These are phyloP conservation scores for Calameuta pallipes DNA, from an alignment of 2,888 invertebrate species.

Conservation along the genomic window DNA sequence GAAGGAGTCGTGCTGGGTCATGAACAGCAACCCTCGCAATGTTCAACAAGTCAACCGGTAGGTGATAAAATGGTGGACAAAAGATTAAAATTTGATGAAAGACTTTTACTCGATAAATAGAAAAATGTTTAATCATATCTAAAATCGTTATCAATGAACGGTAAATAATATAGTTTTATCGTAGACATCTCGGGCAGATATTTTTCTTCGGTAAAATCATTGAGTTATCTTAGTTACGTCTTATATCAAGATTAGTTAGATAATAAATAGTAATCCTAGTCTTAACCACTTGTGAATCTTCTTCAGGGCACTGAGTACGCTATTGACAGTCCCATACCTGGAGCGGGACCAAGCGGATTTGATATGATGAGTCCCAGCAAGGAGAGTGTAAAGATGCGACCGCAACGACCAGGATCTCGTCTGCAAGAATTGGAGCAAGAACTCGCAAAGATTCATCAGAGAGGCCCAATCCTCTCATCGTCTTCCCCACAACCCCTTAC, in stretches of 20 bases:
- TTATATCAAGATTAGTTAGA: neutral
- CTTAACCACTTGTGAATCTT: neutral
- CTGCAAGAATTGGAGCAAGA: slow-evolving; percentile 63
- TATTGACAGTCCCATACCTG: slow-evolving; percentile 54
- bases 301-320: neutral
- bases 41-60: slow-evolving; percentile 45
- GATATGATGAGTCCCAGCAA: slow-evolving; percentile 60
- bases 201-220: neutral
- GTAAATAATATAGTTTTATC: neutral
- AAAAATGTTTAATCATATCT: neutral
- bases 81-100: neutral
- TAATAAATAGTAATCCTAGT: neutral
- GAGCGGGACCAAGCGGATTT: slow-evolving; percentile 38
- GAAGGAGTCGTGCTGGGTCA: slow-evolving; percentile 34
- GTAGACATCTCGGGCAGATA: neutral
- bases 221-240: neutral
- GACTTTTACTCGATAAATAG: neutral
- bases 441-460: slow-evolving; percentile 66
- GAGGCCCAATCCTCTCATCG: slow-evolving; percentile 44
- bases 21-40: slow-evolving; percentile 26
- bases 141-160: neutral
- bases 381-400: slow-evolving; percentile 52
- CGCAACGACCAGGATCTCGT: slow-evolving; percentile 57
- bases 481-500: slow-evolving; percentile 54
- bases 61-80: slow-evolving; percentile 15